Evolutionary conservation across 2,888 invertebrate genomes (phyloP).

Genomic region (Mythimna lalbum): DNA sequence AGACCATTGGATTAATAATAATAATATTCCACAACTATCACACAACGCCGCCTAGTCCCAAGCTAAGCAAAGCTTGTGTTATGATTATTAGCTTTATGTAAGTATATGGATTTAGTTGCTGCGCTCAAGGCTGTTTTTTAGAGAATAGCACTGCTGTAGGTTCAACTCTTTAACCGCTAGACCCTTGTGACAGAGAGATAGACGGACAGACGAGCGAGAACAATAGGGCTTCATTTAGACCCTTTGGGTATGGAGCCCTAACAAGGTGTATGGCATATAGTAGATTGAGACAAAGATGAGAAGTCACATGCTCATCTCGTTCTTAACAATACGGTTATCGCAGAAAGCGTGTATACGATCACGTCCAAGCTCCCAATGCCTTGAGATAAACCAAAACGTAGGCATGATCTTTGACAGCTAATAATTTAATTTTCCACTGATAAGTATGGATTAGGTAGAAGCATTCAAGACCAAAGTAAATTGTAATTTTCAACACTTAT

Average conservation of each 20-base stretch:
- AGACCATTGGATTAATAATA: too few species aligned
- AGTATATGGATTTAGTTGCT: too few species aligned
- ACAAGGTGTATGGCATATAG: not conserved
- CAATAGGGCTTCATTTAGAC: not conserved
- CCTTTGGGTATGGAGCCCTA: not conserved
- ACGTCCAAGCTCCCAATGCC: not conserved
- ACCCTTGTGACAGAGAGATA: not conserved
- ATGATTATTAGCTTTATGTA: too few species aligned
- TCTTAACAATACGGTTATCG: not conserved
- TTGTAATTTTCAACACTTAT: slow-evolving; percentile 40
- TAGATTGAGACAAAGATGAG: not conserved
- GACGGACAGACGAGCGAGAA: not conserved
- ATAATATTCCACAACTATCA: too few species aligned
- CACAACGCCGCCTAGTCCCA: too few species aligned
- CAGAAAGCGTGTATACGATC: slow-evolving; percentile 1
- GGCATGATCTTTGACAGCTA: not conserved
- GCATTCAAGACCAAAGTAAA: slow-evolving; percentile 27
- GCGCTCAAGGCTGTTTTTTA: too few species aligned
- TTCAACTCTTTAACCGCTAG: not conserved
- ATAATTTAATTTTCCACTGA: not conserved
- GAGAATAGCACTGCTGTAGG: too few species aligned
- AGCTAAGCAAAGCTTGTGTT: too few species aligned
- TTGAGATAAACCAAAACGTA: not conserved
- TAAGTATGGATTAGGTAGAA: slow-evolving; percentile 19
- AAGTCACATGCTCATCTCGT: not conserved